Conservation (phyloP, 2,888 invertebrate species). For the Gymnoscelis rufifasciata region DNA sequence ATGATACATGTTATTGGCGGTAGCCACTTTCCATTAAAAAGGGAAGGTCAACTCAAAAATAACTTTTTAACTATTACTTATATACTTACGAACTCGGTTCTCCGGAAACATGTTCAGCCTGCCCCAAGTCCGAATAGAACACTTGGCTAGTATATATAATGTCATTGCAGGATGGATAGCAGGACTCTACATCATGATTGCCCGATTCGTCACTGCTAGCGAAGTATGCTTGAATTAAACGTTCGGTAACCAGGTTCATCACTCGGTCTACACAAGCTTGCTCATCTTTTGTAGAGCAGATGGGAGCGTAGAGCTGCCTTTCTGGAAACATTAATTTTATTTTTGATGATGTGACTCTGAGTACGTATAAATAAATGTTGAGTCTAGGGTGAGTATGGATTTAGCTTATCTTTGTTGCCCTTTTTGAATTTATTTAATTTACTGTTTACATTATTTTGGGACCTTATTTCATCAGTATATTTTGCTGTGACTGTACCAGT, state of each 20-base stretch:
- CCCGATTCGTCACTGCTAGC: conserved; percentile 58
- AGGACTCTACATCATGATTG: conserved; percentile 45
- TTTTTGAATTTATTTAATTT: no score
- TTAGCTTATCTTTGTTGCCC: no score
- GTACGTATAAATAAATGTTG: no score
- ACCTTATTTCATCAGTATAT: no score
- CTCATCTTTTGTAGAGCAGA: conserved; percentile 58
- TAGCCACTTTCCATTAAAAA: no score
- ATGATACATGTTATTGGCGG: no score
- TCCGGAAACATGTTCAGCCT: conserved; percentile 40
- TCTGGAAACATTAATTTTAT: conserved; percentile 50
- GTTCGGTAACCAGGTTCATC: conserved; percentile 57
- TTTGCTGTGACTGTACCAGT: no score
- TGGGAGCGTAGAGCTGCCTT: conserved; percentile 47
- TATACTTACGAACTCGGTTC: conserved; percentile 41
- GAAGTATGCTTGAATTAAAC: conserved; percentile 61
- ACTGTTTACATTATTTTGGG: no score
- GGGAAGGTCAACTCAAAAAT: no score
- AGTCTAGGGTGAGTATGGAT: no score
- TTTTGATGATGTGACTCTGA: no score
- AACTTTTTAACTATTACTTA: no score
- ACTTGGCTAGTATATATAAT: conserved; percentile 65
- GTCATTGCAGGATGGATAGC: conserved; percentile 68
- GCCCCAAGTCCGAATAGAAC: conserved; percentile 63
- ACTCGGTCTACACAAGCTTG: conserved; percentile 54